Conservation (phyloP, 2,888 invertebrate species). For the Candidula unifasciata region DNA sequence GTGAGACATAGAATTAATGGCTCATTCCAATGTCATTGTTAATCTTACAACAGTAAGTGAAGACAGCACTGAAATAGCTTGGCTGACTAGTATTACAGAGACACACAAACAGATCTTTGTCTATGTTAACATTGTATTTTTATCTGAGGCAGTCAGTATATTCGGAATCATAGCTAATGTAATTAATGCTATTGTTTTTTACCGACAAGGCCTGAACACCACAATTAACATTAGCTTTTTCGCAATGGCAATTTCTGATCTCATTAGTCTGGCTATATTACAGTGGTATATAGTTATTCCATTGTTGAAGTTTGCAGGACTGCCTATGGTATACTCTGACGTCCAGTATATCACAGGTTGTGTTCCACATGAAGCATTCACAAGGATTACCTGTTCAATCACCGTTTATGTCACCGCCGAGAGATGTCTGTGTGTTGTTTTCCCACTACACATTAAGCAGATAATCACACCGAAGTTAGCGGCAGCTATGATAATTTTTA, state of each 20-base stretch:
- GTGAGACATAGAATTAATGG: too few relatives aligned
- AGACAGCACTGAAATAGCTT: too few relatives aligned
- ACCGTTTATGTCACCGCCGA: not conserved
- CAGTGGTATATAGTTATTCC: not conserved
- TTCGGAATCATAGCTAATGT: not conserved
- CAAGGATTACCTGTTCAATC: not conserved
- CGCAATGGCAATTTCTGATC: not conserved
- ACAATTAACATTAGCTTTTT: slow-evolving; percentile 1
- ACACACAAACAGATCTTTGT: too few relatives aligned
- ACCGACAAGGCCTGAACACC: not conserved
- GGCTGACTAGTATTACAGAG: too few relatives aligned
- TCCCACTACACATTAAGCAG: slow-evolving; percentile 6
- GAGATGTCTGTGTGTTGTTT: slow-evolving; percentile 14
- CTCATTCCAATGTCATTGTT: too few relatives aligned
- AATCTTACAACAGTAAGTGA: too few relatives aligned
- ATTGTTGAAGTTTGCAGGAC: not conserved
- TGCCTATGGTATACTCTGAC: not conserved
- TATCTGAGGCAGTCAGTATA: not conserved
- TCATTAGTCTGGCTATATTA: not conserved
- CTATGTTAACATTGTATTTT: not conserved
- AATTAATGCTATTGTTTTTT: not conserved
- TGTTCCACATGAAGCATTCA: not conserved
- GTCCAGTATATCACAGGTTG: not conserved
- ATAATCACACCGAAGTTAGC: not conserved
- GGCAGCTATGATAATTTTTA: not conserved